Base-by-base conservation (phyloP, 2,797 vertebrate genomes). In the Channa striata region DNA sequence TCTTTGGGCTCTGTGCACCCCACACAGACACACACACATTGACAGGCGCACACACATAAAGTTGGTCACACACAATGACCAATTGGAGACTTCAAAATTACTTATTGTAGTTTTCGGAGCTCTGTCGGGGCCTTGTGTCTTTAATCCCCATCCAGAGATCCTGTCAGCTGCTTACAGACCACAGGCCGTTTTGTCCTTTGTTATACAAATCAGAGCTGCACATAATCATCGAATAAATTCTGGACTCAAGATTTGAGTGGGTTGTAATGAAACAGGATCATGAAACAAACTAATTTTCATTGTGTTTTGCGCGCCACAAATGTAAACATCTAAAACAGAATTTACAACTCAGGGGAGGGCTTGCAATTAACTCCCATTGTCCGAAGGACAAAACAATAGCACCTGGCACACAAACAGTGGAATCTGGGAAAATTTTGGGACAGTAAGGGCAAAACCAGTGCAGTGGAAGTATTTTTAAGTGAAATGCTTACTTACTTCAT, bases 171-270 rank as follows among this genome's bases (percentile, higher is more conserved):
- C 83, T 52, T 59, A 59, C 68, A 39, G 63, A 82, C 77, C 68
- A 59, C 43, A 4, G 61, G 61, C 66, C 72, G 49, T 70, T 70
- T 74, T 83, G 5, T 19, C 11, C 66, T 80, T 92, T 93, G 86
- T 91, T 85, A 91, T 78, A 78, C 85, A 91, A 91, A 93, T 90
- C 78, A 82, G 71, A 74, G 73, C 74, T 66, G 59, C 69, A 85
- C 77, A 89, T 82, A 86, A 85, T 83, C 80, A 51, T 72, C 71
- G 78, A 72, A 87, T 79, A 82, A 80, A 82, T 72, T 67, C 52
- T 36, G 13, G 59, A 74, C 75, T 67, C 34, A 72, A 74, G 34
- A 75, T 83, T 71, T 79, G 59, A 81, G 74, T 61, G 56, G 63
- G 85, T 82, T 81, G 46, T 81, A 84, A 74, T 61, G 30, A 81